Evolutionary conservation across 35 echinoderm and acorn worm genomes (phyloP).

Genomic region (Apostichopus japonicus): DNA sequence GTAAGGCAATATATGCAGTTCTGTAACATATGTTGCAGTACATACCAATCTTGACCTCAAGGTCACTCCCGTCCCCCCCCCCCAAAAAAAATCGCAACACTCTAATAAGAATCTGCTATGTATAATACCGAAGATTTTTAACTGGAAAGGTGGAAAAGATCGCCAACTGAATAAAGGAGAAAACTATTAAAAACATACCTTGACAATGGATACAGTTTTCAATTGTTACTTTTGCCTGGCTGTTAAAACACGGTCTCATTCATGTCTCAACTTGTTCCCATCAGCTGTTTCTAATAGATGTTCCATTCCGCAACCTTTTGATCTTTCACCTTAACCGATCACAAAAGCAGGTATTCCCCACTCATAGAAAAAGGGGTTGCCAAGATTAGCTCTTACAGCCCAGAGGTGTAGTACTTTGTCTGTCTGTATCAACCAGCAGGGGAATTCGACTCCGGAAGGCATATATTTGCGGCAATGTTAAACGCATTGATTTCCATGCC

Average conservation of each 20-base stretch:
- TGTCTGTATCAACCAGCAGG: not conserved
- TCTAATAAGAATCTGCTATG: too few species aligned
- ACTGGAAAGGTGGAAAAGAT: too few species aligned
- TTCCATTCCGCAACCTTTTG: conserved; percentile 14
- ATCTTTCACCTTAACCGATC: not conserved
- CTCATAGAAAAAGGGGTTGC: not conserved
- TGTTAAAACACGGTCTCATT: not conserved
- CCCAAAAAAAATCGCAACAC: too few species aligned
- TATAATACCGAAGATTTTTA: too few species aligned
- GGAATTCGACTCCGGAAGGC: not conserved
- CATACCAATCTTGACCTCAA: too few species aligned
- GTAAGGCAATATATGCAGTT: too few species aligned
- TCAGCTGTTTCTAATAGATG: conserved; percentile 5
- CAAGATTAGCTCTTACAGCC: conserved; percentile 17
- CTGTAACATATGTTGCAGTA: too few species aligned
- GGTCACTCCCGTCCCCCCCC: too few species aligned
- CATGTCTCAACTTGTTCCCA: conserved; percentile 29
- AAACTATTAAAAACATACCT: not conserved
- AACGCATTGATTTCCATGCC: conserved; percentile 25
- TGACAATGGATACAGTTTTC: not conserved
- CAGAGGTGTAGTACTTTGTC: not conserved
- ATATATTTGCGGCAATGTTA: not conserved
- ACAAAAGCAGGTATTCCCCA: conserved; percentile 34
- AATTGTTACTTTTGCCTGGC: not conserved
- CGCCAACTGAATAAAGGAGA: not conserved